These are phyloP conservation scores for Etheostoma spectabile DNA, from an alignment of 2,113 vertebrate genomes.

Conservation along the genomic window DNA sequence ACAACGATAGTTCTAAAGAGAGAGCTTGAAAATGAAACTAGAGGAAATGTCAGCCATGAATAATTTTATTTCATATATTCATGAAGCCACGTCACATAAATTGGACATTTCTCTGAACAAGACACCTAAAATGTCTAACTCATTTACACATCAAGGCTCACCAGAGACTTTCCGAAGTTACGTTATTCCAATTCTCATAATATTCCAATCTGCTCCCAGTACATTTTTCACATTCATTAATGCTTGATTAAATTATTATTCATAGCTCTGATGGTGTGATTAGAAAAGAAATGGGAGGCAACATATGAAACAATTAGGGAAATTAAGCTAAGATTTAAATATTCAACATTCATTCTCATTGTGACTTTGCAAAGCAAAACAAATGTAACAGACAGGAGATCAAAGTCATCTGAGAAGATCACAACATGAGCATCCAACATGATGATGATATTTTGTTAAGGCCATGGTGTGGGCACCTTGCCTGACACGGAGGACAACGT, in stretches of 20 bases:
- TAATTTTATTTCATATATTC: constrained; percentile 32
- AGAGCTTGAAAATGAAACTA: constrained; percentile 38
- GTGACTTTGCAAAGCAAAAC: constrained; percentile 22
- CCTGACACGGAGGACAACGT: constrained; percentile 47
- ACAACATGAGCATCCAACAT: constrained; percentile 5
- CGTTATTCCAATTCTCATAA: constrained; percentile 57
- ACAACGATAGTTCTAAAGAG: constrained; percentile 27
- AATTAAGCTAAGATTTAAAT: constrained; percentile 72
- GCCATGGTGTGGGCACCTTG: constrained; percentile 39
- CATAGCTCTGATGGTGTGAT: constrained; percentile 70
- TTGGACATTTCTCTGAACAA: constrained; percentile 41
- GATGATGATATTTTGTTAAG: constrained; percentile 5
- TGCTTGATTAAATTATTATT: constrained; percentile 76
- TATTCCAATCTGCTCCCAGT: constrained; percentile 65
- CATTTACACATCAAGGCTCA: constrained; percentile 69
- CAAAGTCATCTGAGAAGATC: constrained; percentile 40
- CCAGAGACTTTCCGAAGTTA: constrained; percentile 54
- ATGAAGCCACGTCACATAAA: constrained; percentile 50
- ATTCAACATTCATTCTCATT: constrained; percentile 54
- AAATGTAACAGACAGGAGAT: constrained; percentile 32
- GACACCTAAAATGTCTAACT: constrained; percentile 51
- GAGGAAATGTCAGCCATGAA: constrained; percentile 53
- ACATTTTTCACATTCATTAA: constrained; percentile 70
- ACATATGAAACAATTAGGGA: constrained; percentile 71
- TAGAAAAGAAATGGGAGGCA: constrained; percentile 68